phyloP scores from a whole-genome alignment of 2,888 invertebrate species.

The Alentia gelatinosa region DNA sequence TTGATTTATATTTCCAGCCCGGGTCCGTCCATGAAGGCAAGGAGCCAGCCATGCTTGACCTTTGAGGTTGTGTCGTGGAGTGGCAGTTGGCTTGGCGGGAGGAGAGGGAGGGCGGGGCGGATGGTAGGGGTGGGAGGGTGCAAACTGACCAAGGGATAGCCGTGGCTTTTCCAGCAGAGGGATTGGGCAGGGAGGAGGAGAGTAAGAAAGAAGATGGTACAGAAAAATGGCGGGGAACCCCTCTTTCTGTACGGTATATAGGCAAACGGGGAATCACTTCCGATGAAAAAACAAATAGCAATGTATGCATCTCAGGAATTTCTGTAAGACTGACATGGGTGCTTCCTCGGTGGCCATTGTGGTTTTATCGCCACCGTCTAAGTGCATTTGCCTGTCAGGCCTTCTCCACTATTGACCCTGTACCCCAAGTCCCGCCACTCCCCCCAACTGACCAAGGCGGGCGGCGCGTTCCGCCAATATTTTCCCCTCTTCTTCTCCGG shows the following conservation, averaged over 20 bases:
- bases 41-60: not conserved
- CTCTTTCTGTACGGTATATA: not conserved
- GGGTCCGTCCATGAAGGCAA: not conserved
- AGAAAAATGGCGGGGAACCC: not conserved
- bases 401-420: conserved; percentile 43
- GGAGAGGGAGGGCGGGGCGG: not conserved
- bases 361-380: conserved; percentile 41
- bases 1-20: not conserved
- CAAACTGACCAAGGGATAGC: not conserved
- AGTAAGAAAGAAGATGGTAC: not conserved
- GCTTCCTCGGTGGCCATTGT: conserved; percentile 47
- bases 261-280: conserved; percentile 17
- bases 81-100: not conserved
- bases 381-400: conserved; percentile 51
- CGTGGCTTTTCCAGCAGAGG: not conserved
- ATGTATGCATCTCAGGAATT: conserved; percentile 46
- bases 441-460: conserved; percentile 45
- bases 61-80: not conserved
- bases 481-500: conserved; percentile 21
- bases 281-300: conserved; percentile 42
- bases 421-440: conserved; percentile 19
- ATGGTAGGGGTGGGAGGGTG: not conserved
- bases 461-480: conserved; percentile 33
- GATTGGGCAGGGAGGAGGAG: not conserved
- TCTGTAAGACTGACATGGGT: conserved; percentile 27